Evolutionary conservation across 37 sponge, comb jelly and placozoan species (phyloP), one percentile per base, ranked within the genome.

Genomic region (Trichoplax adhaerens): DNA sequence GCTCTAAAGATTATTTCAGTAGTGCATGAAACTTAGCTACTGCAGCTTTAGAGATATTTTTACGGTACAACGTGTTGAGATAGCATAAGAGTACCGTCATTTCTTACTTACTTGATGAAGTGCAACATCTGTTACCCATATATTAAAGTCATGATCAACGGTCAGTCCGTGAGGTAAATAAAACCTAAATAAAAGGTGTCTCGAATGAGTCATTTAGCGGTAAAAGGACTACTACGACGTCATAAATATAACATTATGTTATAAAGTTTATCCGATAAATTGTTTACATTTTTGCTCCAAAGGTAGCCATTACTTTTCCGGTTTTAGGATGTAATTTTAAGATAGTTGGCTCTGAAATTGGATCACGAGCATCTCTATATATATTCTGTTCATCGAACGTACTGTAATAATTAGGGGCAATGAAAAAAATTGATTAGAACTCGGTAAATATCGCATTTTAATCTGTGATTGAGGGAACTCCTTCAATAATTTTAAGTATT

Each of bases 91-190:
- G 29, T 29, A 29, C 29, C 0, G 29, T 29, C 29, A 29, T 29
- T 29, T 29, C 29, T 29, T 10, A 59, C 56, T 1, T 10, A 87
- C 83, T 69, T 95, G 96, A 59, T 95, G 96, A 72, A 87, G 64
- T 46, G 88, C 96, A 1, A 87, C 88, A 55, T 95, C 96, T 53
- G 96, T 95, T 58, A 95, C 72, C 88, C 85, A 95, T 60, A 83
- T 75, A 62, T 80, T 80, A 6, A 81, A 86, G 57, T 69, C 53
- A 55, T 60, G 52, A 71, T 95, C 96, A 47, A 95, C 69, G 49
- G 81, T 84, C 5, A 95, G 72, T 0, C 96, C 91, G 63, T 95
- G 96, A 12, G 96, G 96, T 68, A 95, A 63, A 69, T 87, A 91
- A 76, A 95, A 95, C 49, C 69, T 75, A 47, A 73, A 62, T 10